A percentile compares a stretch with the other conserved stretches of the same genome.
Evolutionary conservation across 2,888 invertebrate species (phyloP).

Genomic region (Bellardia pandia): DNA sequence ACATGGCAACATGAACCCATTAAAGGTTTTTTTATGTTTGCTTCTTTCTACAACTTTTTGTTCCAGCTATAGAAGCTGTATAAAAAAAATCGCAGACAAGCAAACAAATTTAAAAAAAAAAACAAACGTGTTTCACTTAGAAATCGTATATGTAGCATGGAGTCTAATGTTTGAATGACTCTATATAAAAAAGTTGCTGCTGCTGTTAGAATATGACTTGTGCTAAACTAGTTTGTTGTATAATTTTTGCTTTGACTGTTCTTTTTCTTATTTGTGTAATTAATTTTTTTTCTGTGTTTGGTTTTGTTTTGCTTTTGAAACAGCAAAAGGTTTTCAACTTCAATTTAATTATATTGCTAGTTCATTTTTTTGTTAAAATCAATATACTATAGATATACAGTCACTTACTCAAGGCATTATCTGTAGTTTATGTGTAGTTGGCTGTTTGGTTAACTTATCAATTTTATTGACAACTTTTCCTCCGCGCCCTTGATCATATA

Average conservation of each 20-base stretch:
- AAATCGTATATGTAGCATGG: slow-evolving; percentile 46
- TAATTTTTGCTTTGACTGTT: slow-evolving; percentile 21
- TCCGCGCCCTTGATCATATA: not conserved
- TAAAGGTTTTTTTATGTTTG: slow-evolving; percentile 36
- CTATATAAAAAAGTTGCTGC: slow-evolving; percentile 24
- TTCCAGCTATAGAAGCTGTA: slow-evolving; percentile 41
- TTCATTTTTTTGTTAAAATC: slow-evolving; percentile 4
- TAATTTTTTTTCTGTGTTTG: slow-evolving; percentile 18
- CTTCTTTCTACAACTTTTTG: slow-evolving; percentile 29
- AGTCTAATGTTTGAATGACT: slow-evolving; percentile 20
- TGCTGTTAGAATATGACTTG: slow-evolving; percentile 53
- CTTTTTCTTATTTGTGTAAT: slow-evolving; percentile 44
- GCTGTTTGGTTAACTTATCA: slow-evolving; percentile 23
- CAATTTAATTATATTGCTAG: slow-evolving; percentile 19
- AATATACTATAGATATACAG: not conserved
- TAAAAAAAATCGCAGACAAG: slow-evolving; percentile 41
- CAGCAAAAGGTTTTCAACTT: not conserved
- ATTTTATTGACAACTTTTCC: slow-evolving; percentile 12
- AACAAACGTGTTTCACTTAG: slow-evolving; percentile 59
- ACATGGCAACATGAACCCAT: slow-evolving; percentile 55
- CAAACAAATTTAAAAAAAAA: not conserved
- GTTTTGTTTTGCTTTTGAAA: slow-evolving; percentile 3
- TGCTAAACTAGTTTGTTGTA: slow-evolving; percentile 61
- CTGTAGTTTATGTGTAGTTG: not conserved
- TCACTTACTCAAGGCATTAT: slow-evolving; percentile 10